Conservation (phyloP, 2,888 invertebrate genomes). For the Nycteola revayana region DNA sequence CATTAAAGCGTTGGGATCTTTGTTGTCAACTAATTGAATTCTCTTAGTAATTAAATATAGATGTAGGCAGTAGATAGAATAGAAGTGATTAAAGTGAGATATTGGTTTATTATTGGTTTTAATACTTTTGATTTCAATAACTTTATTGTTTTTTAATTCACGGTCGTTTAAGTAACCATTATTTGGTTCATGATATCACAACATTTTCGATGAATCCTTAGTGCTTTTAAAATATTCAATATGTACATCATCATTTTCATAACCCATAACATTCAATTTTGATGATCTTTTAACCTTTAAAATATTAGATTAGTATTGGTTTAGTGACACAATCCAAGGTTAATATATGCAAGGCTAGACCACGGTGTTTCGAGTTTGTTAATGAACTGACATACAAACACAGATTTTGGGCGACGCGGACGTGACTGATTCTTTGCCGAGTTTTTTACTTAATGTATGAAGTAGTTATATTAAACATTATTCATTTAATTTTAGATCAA, state of each 20-base stretch:
- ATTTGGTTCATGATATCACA: too few relatives aligned
- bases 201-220: too few relatives aligned
- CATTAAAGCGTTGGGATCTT: slow-evolving; percentile 46
- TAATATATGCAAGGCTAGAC: slow-evolving; percentile 43
- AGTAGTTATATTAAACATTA: background rate
- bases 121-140: too few relatives aligned
- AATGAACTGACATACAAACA: slow-evolving; percentile 30
- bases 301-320: slow-evolving; percentile 17
- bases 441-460: background rate
- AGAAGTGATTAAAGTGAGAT: slow-evolving; percentile 23
- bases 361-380: slow-evolving; percentile 16
- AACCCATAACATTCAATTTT: too few relatives aligned
- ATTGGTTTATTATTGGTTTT: background rate
- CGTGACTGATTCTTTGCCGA: slow-evolving; percentile 20
- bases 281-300: background rate
- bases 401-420: slow-evolving; percentile 6
- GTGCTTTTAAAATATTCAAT: too few relatives aligned
- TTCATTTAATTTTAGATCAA: slow-evolving; percentile 13
- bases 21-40: slow-evolving; percentile 46
- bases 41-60: slow-evolving; percentile 22
- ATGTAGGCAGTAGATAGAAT: slow-evolving; percentile 13
- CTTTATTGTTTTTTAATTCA: too few relatives aligned
- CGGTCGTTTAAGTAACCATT: too few relatives aligned
- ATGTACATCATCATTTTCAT: too few relatives aligned
- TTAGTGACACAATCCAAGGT: slow-evolving; percentile 47